Evolutionary conservation across 2,113 vertebrate genomes (phyloP).

Genomic region (Herpetotheres cachinnans): DNA sequence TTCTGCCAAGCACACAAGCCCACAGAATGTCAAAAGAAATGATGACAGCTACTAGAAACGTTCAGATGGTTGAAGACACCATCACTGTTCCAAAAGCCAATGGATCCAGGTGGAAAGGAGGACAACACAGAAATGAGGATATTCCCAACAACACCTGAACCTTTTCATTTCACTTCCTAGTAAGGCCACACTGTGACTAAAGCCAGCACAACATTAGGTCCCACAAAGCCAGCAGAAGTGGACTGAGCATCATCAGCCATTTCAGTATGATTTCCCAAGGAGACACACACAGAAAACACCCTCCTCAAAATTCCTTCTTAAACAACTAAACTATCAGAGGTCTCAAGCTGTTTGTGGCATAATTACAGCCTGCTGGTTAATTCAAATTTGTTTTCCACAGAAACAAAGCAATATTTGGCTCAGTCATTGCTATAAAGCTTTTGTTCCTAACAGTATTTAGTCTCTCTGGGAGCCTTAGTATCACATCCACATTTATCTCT

Average conservation of each 20-base stretch:
- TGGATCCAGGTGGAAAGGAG: not conserved
- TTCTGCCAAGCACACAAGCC: not conserved
- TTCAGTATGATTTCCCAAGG: not conserved
- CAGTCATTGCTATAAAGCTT: conserved; percentile 30
- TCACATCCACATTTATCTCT: conserved; percentile 28
- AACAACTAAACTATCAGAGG: not conserved
- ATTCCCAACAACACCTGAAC: not conserved
- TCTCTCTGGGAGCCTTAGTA: conserved; percentile 24
- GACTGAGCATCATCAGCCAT: not conserved
- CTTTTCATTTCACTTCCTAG: not conserved
- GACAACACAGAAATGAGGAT: not conserved
- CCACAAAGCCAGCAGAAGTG: not conserved
- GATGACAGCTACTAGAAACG: not conserved
- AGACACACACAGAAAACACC: not conserved
- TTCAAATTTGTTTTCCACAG: conserved; percentile 48
- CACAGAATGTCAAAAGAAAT: not conserved
- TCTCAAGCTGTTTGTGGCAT: conserved; percentile 36
- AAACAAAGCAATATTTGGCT: conserved; percentile 54
- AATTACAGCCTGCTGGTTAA: conserved; percentile 49
- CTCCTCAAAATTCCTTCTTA: not conserved
- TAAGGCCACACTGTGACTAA: not conserved
- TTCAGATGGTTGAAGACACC: accelerated
- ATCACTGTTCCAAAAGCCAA: not conserved
- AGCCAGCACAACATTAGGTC: not conserved
- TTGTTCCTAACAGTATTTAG: conserved; percentile 29